A percentile compares a stretch with the other conserved stretches of the same genome.
phyloP scores from a whole-genome alignment of 2,797 vertebrate species.

The Dendrocincla fuliginosa region DNA sequence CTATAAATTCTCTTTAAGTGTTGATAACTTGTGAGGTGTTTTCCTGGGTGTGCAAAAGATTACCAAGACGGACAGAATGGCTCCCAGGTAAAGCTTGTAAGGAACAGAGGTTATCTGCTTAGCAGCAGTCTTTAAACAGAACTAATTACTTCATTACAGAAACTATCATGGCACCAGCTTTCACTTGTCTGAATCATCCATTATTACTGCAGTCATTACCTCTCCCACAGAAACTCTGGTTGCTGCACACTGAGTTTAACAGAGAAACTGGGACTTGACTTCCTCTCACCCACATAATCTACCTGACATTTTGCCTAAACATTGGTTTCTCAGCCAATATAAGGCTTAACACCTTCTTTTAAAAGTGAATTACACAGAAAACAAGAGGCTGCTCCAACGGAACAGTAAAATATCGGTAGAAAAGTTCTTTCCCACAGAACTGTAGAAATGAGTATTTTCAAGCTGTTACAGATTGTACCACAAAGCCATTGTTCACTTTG shows the following conservation, averaged over 20 bases:
- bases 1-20: background rate
- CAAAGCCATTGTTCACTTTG: background rate
- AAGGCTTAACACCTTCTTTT: background rate
- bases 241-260: background rate
- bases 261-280: background rate
- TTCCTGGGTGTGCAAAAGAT: background rate
- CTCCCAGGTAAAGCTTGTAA: background rate
- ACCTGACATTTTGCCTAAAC: background rate
- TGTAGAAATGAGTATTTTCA: background rate
- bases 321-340: background rate
- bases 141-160: conserved; percentile 62
- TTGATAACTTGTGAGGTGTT: background rate
- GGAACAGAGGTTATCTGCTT: conserved; percentile 29
- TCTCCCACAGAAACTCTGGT: background rate
- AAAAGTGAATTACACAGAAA: background rate
- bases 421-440: background rate
- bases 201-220: background rate
- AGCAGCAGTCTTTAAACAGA: conserved; percentile 49
- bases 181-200: conserved; percentile 29
- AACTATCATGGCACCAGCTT: conserved; percentile 26
- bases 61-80: background rate
- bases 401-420: background rate
- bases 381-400: background rate
- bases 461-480: background rate
- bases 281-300: background rate